phyloP scores from a whole-genome alignment of 2,888 invertebrate species.

The Ophion ellenae region DNA sequence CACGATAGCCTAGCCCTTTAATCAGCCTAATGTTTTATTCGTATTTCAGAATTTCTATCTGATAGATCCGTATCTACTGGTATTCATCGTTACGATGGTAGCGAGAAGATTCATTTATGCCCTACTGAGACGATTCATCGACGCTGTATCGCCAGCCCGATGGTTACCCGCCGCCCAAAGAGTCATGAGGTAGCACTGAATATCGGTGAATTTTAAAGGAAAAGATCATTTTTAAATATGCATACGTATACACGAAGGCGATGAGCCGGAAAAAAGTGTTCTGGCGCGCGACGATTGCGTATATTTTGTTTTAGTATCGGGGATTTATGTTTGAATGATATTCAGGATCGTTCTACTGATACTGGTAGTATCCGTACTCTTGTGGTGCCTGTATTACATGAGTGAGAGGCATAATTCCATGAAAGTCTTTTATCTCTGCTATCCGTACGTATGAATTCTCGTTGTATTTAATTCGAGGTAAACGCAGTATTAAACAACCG shows the following conservation, averaged over 20 bases:
- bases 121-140: slow-evolving; percentile 85
- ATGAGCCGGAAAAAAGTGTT: slow-evolving; percentile 27
- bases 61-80: slow-evolving; percentile 94
- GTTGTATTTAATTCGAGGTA: neutral
- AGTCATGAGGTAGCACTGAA: slow-evolving; percentile 80
- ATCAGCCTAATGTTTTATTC: neutral
- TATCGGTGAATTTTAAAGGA: neutral
- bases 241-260: neutral
- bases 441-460: slow-evolving; percentile 90
- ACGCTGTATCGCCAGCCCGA: slow-evolving; percentile 83
- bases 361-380: slow-evolving; percentile 86
- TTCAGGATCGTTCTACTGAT: slow-evolving; percentile 88
- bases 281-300: slow-evolving; percentile 13
- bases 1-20: neutral
- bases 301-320: slow-evolving; percentile 70
- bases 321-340: slow-evolving; percentile 72
- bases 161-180: slow-evolving; percentile 80
- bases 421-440: slow-evolving; percentile 93
- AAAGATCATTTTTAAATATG: slow-evolving; percentile 19
- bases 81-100: slow-evolving; percentile 92
- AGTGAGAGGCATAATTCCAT: slow-evolving; percentile 90
- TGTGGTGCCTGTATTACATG: slow-evolving; percentile 90
- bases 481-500: slow-evolving; percentile 5
- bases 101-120: slow-evolving; percentile 91
- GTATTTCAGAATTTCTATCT: slow-evolving; percentile 95